Percentiles rank a stretch among this genome's conserved stretches.
These are phyloP conservation scores for Frieseomelitta varia DNA, from an alignment of 1,140 invertebrate species.

Conservation along the genomic window DNA sequence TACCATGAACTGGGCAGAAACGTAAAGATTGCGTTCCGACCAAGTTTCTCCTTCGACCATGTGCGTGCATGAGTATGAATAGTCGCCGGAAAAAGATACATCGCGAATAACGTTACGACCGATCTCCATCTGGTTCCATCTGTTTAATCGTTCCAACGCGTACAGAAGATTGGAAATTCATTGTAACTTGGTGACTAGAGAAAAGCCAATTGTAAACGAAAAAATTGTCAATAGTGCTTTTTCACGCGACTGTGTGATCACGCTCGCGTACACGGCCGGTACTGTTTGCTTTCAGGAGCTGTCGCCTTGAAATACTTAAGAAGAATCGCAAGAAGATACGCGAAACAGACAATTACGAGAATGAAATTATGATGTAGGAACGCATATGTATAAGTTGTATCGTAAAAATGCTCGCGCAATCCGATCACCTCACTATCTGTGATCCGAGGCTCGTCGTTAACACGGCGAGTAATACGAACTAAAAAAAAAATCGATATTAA, in stretches of 20 bases:
- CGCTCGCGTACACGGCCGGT: slow-evolving; percentile 75
- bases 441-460: slow-evolving; percentile 76
- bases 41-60: slow-evolving; percentile 48
- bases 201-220: not conserved
- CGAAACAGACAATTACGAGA: slow-evolving; percentile 65
- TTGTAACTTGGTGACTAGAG: not conserved
- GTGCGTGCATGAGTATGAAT: slow-evolving; percentile 36
- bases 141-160: not conserved
- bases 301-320: slow-evolving; percentile 82
- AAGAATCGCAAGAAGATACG: slow-evolving; percentile 72
- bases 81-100: slow-evolving; percentile 27
- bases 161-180: not conserved
- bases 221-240: not conserved
- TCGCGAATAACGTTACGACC: too few species aligned
- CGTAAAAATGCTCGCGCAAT: slow-evolving; percentile 77
- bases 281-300: slow-evolving; percentile 82
- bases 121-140: too few species aligned
- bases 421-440: slow-evolving; percentile 81
- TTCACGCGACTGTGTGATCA: slow-evolving; percentile 49
- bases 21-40: slow-evolving; percentile 56
- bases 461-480: slow-evolving; percentile 79
- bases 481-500: slow-evolving; percentile 78
- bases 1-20: slow-evolving; percentile 48
- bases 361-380: slow-evolving; percentile 56
- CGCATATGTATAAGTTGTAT: slow-evolving; percentile 63